phyloP scores from a whole-genome alignment of 1,140 invertebrate species.

The Steinernema khuongi region DNA sequence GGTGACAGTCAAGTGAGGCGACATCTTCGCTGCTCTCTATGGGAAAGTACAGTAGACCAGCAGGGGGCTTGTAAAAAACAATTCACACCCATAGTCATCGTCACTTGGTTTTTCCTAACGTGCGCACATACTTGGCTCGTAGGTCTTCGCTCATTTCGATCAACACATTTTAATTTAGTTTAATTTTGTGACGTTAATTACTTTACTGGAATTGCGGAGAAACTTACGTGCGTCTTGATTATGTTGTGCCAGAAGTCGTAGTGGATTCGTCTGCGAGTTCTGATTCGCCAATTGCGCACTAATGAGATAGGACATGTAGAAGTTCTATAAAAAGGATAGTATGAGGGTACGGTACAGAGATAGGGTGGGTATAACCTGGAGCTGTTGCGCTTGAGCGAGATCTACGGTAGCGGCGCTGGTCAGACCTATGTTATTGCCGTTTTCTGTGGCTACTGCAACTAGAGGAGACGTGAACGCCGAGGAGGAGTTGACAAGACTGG shows the following conservation, averaged over 20 bases:
- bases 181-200: conserved; percentile 5
- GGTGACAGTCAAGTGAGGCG: too few species aligned
- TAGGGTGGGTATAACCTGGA: background rate
- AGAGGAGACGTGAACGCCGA: background rate
- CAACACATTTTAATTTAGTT: conserved; percentile 15
- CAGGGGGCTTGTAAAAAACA: conserved; percentile 6
- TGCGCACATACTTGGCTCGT: background rate
- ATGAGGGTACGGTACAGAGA: background rate
- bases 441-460: background rate
- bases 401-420: background rate
- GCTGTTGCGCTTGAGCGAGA: conserved; percentile 9
- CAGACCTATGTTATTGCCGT: background rate
- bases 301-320: conserved; percentile 13
- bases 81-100: conserved; percentile 1
- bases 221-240: conserved; percentile 4
- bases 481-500: background rate
- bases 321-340: background rate
- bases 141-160: conserved; percentile 12
- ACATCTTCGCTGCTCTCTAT: background rate
- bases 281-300: conserved; percentile 5
- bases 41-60: conserved; percentile 12
- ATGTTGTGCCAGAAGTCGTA: conserved; percentile 9
- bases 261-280: conserved; percentile 8
- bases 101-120: background rate
- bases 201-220: background rate